Base-by-base conservation (phyloP, 2,888 invertebrate species). In the Argyresthia albistria region DNA sequence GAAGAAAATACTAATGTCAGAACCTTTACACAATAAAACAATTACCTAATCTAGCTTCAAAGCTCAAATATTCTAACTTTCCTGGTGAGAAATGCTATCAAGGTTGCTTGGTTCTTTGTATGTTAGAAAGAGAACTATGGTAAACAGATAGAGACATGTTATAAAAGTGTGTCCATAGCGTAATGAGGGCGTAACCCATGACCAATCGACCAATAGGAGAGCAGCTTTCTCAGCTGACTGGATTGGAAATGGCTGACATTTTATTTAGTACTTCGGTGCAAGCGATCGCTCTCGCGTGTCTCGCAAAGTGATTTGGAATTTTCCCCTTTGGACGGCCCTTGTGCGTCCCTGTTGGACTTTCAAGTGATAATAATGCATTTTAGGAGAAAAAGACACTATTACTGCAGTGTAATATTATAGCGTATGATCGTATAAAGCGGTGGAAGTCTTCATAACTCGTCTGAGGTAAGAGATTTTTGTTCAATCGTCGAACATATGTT, bases 321-420 rank as follows among this genome's bases (percentile, higher is more conserved):
- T 72, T 69, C 67, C 59, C 66, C 66, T 75, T 80, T 79, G 80
- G 84, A 75, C 78, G 65, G 79, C 81, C 68, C 79, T 78, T 69
- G 65, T 75, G 78, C 74, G 80, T 79, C 80, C 77, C 70, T 70
- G 75, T 74, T 72, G 73, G 70, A 69, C 66, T 76, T 73, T 68
- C 73, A 69, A 79, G 84, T 86, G 81, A 8, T 83, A 82, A 86
- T 84, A 84, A 88, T 88, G 88, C 80, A 83, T 88, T 79, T 78
- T 74, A 87, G 81, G 79, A 81, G 86, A 83, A 88, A 83, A 87
- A 82, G 80, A 81, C 76, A 82, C 80, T 73, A 80, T 73, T 78
- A 72, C 66, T 77, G 75, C 61, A 88, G 86, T 86, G 88, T 88
- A 68, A 88, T 88, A 75, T 88, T 88, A 88, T 88, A 88, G 87